Evolutionary conservation across 2,113 vertebrate genomes (phyloP).

Genomic region (Neotoma lepida): DNA sequence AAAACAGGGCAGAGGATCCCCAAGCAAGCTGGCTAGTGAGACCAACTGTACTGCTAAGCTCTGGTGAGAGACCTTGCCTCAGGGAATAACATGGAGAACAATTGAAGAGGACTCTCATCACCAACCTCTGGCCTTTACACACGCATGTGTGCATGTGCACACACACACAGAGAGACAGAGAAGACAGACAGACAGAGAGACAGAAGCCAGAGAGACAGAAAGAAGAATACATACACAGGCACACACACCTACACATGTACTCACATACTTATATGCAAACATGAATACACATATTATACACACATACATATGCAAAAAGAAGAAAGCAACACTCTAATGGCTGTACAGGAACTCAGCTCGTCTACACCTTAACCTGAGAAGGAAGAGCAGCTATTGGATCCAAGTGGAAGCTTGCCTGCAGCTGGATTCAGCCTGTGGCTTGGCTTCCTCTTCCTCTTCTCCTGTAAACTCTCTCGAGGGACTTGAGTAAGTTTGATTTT

Average conservation of each 20-base stretch:
- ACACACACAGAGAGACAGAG: neutral
- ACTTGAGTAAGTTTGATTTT: slow-evolving; percentile 55
- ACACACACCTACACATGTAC: neutral
- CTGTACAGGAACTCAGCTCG: neutral
- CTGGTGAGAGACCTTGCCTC: neutral
- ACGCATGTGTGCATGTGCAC: no score
- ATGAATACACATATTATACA: neutral
- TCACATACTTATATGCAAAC: neutral
- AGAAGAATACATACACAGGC: neutral
- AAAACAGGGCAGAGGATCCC: neutral
- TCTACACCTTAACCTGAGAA: slow-evolving; percentile 16
- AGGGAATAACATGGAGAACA: neutral
- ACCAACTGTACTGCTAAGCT: neutral
- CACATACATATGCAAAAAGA: neutral
- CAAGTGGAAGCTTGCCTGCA: slow-evolving; percentile 31
- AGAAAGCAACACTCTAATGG: neutral
- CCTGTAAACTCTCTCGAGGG: slow-evolving; percentile 43
- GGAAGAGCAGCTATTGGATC: slow-evolving; percentile 22
- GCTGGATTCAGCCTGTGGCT: neutral
- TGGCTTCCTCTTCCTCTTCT: neutral
- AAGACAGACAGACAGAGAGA: neutral
- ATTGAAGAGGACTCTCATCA: neutral
- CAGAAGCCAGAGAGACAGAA: neutral
- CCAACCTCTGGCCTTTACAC: neutral
- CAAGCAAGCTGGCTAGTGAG: neutral